Percentiles rank a stretch among this genome's conserved stretches.
phyloP scores from a whole-genome alignment of 2,888 invertebrate species.

The Caenorhabditis wallacei region DNA sequence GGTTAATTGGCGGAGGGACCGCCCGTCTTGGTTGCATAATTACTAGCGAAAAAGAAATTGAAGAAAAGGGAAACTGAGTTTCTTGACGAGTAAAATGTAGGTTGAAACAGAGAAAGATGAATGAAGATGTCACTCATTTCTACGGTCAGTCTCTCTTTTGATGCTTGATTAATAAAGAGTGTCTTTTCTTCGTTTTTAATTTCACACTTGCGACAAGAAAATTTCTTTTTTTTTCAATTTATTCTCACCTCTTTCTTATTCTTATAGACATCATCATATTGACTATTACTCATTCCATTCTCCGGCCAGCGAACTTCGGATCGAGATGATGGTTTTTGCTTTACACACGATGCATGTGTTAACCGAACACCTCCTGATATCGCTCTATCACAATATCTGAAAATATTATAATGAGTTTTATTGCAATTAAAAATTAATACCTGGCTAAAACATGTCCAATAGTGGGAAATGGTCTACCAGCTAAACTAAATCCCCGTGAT shows the following conservation, averaged over 20 bases:
- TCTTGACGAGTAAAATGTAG: background rate
- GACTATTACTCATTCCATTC: conserved; percentile 44
- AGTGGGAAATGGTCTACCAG: conserved; percentile 66
- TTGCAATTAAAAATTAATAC: conserved; percentile 22
- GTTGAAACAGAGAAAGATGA: background rate
- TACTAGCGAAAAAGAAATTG: background rate
- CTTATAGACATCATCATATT: conserved; percentile 37
- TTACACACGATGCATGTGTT: conserved; percentile 60
- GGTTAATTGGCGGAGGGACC: conserved; percentile 28
- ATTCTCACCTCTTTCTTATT: conserved; percentile 18
- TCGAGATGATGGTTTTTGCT: conserved; percentile 12
- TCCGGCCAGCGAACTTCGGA: conserved; percentile 41
- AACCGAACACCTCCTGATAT: conserved; percentile 66
- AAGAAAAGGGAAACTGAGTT: background rate
- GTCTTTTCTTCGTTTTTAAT: conserved; percentile 2
- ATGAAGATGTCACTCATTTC: conserved; percentile 15
- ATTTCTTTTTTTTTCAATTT: background rate
- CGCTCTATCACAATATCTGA: conserved; percentile 67
- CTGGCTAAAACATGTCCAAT: conserved; percentile 69
- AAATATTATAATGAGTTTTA: background rate
- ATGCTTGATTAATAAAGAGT: conserved; percentile 33
- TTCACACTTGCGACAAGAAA: background rate
- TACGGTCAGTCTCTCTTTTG: no score
- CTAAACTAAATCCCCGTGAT: conserved; percentile 58
- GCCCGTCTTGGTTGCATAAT: background rate